phyloP scores from a whole-genome alignment of 2,797 vertebrate species.

The Otolemur crassicaudatus region DNA sequence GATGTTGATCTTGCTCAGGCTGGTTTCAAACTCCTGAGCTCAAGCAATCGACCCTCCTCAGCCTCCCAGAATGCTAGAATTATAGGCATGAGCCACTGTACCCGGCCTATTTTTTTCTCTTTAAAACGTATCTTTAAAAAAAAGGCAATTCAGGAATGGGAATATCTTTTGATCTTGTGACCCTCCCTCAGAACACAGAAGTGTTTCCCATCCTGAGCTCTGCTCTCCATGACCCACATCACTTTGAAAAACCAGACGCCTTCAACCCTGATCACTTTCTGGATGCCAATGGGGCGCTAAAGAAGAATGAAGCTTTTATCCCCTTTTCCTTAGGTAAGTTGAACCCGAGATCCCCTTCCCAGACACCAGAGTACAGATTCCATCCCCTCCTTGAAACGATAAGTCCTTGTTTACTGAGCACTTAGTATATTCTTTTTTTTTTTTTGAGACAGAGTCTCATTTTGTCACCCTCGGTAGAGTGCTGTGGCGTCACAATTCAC shows the following conservation, averaged over 20 bases:
- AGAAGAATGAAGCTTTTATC: conserved; percentile 73
- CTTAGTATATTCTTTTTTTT: neutral
- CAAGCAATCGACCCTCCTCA: too few relatives aligned
- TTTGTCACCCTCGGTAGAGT: too few relatives aligned
- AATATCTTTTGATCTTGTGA: neutral
- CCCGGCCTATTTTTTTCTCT: too few relatives aligned
- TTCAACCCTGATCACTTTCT: conserved; percentile 78
- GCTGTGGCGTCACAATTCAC: too few relatives aligned
- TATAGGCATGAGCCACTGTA: too few relatives aligned
- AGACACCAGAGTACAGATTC: neutral
- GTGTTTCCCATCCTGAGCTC: conserved; percentile 75
- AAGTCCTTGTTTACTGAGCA: neutral
- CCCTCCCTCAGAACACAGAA: conserved; percentile 63
- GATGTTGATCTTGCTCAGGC: too few relatives aligned
- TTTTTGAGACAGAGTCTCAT: too few relatives aligned
- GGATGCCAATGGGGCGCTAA: conserved; percentile 69
- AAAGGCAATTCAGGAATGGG: neutral
- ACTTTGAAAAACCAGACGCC: conserved; percentile 64
- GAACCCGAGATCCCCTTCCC: neutral
- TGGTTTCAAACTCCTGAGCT: too few relatives aligned
- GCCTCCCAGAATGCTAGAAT: too few relatives aligned
- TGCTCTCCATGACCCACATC: conserved; percentile 70
- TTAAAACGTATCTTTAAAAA: too few relatives aligned
- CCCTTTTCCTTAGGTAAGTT: conserved; percentile 76
- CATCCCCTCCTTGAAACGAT: neutral